Evolutionary conservation across 2,797 vertebrate genomes (phyloP).

Genomic region (Rhinoraja longicauda): DNA sequence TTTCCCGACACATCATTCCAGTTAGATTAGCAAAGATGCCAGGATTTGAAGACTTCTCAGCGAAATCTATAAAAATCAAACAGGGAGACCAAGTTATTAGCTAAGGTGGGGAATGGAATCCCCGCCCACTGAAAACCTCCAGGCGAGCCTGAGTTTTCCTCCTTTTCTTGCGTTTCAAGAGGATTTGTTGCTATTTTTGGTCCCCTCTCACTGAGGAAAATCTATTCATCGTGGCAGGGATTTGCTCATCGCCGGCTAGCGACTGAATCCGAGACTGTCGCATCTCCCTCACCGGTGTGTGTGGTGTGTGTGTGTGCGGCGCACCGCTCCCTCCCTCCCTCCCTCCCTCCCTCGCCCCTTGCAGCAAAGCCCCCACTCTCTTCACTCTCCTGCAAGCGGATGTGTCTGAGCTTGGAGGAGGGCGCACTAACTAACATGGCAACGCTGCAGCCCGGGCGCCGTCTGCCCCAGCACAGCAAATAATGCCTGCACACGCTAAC

Average conservation of each 20-base stretch:
- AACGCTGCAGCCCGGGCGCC: background rate
- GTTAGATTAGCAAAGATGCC: background rate
- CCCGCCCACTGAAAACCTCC: background rate
- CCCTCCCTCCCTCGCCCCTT: background rate
- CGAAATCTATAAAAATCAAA: background rate
- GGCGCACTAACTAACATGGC: background rate
- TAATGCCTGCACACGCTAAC: background rate
- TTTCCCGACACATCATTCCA: too few species aligned
- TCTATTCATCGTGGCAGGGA: background rate
- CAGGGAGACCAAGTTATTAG: background rate
- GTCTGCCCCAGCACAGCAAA: background rate
- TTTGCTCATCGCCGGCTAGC: background rate
- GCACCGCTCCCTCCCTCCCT: too few species aligned
- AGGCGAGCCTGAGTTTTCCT: background rate
- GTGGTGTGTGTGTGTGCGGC: background rate
- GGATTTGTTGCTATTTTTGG: background rate
- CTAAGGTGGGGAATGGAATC: background rate
- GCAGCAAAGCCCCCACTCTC: background rate
- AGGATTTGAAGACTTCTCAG: background rate
- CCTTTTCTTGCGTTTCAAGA: background rate
- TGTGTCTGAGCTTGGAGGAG: background rate
- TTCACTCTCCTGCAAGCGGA: background rate
- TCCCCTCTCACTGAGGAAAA: background rate
- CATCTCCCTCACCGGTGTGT: background rate
- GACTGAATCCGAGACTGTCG: background rate